These are phyloP conservation scores for Aphidoletes aphidimyza DNA, from an alignment of 2,888 invertebrate species.

Conservation along the genomic window DNA sequence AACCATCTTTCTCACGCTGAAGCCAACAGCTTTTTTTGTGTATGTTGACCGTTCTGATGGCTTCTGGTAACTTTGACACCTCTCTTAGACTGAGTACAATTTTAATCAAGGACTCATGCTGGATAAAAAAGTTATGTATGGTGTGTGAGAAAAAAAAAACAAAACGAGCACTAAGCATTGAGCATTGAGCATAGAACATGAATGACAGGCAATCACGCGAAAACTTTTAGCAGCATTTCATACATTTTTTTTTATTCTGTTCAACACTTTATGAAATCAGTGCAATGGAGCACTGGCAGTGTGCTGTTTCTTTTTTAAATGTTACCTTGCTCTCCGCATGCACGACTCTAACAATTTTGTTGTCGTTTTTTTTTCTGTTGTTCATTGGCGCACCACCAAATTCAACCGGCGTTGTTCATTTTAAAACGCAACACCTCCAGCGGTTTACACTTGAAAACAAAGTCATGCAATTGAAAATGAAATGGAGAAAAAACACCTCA, in stretches of 20 bases:
- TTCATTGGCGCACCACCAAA: background rate
- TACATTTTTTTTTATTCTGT: background rate
- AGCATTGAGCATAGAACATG: background rate
- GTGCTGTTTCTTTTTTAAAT: background rate
- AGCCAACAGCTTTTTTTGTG: no score
- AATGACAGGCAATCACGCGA: constrained; percentile 13
- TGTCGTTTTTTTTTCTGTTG: background rate
- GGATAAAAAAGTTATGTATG: background rate
- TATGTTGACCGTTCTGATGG: background rate
- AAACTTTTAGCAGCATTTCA: no score
- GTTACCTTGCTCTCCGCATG: constrained; percentile 26
- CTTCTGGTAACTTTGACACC: background rate
- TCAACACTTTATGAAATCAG: constrained; percentile 6
- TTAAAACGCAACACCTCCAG: background rate
- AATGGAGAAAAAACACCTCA: background rate
- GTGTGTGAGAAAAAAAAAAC: background rate
- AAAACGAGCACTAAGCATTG: background rate
- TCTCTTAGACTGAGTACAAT: background rate
- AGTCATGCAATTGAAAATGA: background rate
- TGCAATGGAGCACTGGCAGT: background rate
- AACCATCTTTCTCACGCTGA: no score
- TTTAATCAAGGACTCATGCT: background rate
- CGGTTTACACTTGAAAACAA: background rate
- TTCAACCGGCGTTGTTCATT: background rate
- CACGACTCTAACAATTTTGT: background rate